Evolutionary conservation across 1,140 invertebrate species (phyloP).

Genomic region (Magallana angulata): DNA sequence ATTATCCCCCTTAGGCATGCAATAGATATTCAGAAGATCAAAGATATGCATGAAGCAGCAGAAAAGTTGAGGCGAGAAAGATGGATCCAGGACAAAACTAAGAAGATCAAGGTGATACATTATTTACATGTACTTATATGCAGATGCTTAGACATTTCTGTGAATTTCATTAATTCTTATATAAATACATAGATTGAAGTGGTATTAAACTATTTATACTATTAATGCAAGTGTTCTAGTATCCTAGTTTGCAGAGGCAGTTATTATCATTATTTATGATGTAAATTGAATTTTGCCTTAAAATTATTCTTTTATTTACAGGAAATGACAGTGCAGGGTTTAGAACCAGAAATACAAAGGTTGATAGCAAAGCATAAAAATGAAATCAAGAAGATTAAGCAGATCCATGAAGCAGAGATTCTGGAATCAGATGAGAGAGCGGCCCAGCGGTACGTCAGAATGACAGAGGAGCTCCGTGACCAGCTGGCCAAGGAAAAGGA

Average conservation of each 20-base stretch:
- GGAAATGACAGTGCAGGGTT: constrained; percentile 80
- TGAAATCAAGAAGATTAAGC: constrained; percentile 79
- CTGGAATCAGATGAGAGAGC: constrained; percentile 78
- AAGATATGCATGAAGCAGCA: constrained; percentile 78
- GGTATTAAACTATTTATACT: too few relatives aligned
- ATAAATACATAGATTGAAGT: too few relatives aligned
- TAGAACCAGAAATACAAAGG: constrained; percentile 80
- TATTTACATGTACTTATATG: too few relatives aligned
- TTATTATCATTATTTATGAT: background rate
- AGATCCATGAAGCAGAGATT: constrained; percentile 79
- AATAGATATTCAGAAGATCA: constrained; percentile 78
- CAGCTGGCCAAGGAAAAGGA: constrained; percentile 79
- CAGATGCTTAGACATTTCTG: too few relatives aligned
- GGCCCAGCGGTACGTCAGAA: constrained; percentile 77
- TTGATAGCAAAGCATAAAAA: constrained; percentile 80
- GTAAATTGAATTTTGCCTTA: background rate
- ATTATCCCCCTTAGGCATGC: constrained; percentile 69
- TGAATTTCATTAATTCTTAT: too few relatives aligned
- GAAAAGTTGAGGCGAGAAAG: constrained; percentile 79
- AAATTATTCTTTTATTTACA: constrained; percentile 47
- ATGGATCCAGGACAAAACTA: constrained; percentile 80
- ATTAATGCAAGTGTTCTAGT: too few relatives aligned
- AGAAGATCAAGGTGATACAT: constrained; percentile 78
- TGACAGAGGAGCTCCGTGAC: constrained; percentile 79
- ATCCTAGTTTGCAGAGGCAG: background rate